Base-by-base conservation (phyloP, 2,888 invertebrate species). In the Acanthosoma haemorrhoidale region DNA sequence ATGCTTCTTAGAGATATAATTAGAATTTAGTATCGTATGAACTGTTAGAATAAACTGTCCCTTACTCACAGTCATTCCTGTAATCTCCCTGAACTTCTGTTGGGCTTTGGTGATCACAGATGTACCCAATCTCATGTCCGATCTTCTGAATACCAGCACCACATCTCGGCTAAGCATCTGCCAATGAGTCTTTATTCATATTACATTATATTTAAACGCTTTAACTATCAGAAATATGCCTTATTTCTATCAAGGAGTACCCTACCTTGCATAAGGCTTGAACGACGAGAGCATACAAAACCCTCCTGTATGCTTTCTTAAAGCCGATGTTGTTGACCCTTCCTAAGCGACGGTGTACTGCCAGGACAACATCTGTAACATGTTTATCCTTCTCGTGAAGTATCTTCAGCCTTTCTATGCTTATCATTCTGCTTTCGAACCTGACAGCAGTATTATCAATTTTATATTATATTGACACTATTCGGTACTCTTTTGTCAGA, bases 311-410 rank as follows among this genome's bases (percentile, higher is more conserved):
- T 0, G 67, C 67, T 32, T 57, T 67, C 34, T 67, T 43, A 11
- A 51, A 51, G 13, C 15, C 34, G 1, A 4, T n/a, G 15, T 57
- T 51, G n/a, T 67, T 51, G 4, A 67, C 57, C 34, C 67, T 57
- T 4, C 67, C 67, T 4, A 67, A n/a, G 6, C 67, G 43, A 3
- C 32, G 67, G 3, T 67, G 67, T 13, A 67, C 67, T 8, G 67
- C 43, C 4, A 67, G 29, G 0, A 67, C 16, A 1, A 67, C 67
- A 16, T 67, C 67, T 4, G 57, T 57, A 0, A 67, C 67, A 15
- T 67, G 15, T n/a, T 51, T 67, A 11, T 67, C 67, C 34, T 43
- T 67, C 6, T 67, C 67, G 16, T 51, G 39, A 16, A 64, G 41
- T 1, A 64, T 29, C 2, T n/a, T 36, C 8, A 64, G 31, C 4